A percentile compares a stretch with the other conserved stretches of the same genome.
Evolutionary conservation across 2,797 vertebrate species (phyloP).

Genomic region (Pelodytes ibericus): DNA sequence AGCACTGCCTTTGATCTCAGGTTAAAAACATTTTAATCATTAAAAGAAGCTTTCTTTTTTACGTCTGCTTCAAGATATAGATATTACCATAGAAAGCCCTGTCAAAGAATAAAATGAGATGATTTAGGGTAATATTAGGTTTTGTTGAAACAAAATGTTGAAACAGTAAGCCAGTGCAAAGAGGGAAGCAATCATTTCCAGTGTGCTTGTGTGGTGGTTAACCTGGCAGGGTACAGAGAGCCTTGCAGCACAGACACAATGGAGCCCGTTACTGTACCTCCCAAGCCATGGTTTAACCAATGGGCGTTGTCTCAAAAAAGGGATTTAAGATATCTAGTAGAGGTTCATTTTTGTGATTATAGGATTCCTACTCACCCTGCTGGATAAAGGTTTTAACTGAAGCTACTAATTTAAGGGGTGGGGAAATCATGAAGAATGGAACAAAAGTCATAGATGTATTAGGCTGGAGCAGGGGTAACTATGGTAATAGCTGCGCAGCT

Average conservation of each 20-base stretch:
- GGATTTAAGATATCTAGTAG: conserved; percentile 2
- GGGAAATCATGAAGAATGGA: too few relatives aligned
- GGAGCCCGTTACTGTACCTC: not conserved
- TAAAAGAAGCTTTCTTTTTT: too few relatives aligned
- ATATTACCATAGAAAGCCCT: not conserved
- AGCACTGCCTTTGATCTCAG: too few relatives aligned
- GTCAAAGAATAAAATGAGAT: not conserved
- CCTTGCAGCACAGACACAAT: conserved; percentile 8
- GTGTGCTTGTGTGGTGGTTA: not conserved
- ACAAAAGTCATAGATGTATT: too few relatives aligned
- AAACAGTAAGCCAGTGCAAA: not conserved
- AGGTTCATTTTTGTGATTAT: not conserved
- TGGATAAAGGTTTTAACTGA: not conserved
- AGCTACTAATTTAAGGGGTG: too few relatives aligned
- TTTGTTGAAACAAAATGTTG: not conserved
- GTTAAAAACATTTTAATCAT: too few relatives aligned
- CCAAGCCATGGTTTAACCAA: conserved; percentile 1
- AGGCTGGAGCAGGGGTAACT: too few relatives aligned
- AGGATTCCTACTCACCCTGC: not conserved
- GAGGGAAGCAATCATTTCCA: not conserved
- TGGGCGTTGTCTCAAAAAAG: not conserved
- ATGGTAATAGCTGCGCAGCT: too few relatives aligned
- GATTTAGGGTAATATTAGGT: not conserved
- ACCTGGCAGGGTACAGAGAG: not conserved
- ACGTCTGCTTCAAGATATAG: not conserved